These are phyloP conservation scores for Halcyon leucocephala DNA, from an alignment of 2,797 vertebrate species.

Conservation along the genomic window DNA sequence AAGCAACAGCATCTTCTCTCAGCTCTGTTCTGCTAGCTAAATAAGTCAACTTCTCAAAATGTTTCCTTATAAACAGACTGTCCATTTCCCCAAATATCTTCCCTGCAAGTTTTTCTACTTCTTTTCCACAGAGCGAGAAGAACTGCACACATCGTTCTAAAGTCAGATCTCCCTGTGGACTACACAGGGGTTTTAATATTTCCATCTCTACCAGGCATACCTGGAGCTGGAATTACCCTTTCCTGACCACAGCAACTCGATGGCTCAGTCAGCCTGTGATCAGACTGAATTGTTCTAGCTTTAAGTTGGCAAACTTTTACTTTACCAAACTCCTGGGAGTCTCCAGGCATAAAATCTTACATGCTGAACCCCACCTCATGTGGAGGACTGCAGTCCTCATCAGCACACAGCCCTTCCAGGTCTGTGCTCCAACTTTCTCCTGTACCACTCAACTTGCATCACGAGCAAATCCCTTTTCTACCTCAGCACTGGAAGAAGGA, in stretches of 20 bases:
- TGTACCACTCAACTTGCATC: neutral
- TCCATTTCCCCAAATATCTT: neutral
- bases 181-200: neutral
- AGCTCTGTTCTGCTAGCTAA: neutral
- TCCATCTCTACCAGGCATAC: neutral
- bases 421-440: neutral
- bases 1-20: neutral
- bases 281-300: neutral
- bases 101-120: neutral
- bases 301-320: neutral
- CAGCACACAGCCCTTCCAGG: neutral
- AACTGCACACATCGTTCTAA: neutral
- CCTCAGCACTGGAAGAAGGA: neutral
- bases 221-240: neutral
- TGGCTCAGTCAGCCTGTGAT: neutral
- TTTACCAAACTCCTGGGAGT: neutral
- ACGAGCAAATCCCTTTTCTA: neutral
- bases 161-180: neutral
- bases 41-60: neutral
- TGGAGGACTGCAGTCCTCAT: neutral
- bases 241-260: neutral
- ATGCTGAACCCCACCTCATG: neutral
- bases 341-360: neutral
- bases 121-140: neutral
- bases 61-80: neutral